Conservation (phyloP, 2,113 vertebrate species). For the Chaenogobius annularis region DNA sequence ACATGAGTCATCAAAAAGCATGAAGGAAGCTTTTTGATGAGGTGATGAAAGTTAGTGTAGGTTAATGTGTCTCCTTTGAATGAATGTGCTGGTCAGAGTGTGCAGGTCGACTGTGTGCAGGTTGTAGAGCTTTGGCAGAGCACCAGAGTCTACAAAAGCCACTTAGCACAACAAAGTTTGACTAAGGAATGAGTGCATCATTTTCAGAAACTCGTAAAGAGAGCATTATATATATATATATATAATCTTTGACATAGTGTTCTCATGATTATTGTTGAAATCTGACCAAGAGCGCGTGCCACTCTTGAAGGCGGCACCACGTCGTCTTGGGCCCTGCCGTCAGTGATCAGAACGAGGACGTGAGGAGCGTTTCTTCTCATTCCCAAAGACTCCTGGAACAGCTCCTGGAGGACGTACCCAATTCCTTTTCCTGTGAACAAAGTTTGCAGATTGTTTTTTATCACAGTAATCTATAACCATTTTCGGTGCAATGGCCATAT, state of each 20-base stretch:
- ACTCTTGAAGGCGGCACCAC: constrained; percentile 81
- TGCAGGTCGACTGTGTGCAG: no score
- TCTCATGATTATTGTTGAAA: not conserved
- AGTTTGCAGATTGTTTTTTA: not conserved
- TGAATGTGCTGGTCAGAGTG: no score
- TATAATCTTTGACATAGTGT: not conserved
- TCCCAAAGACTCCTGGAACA: constrained; percentile 83
- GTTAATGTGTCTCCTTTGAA: no score
- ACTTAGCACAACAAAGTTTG: no score
- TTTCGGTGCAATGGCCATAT: not conserved
- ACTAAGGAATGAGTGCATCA: no score
- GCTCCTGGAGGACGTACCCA: constrained; percentile 80
- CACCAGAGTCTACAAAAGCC: no score
- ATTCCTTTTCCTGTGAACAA: constrained; percentile 81
- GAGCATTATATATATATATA: no score
- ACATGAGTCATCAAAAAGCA: no score
- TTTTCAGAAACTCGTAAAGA: no score
- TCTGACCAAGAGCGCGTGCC: constrained; percentile 81
- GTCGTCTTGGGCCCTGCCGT: constrained; percentile 86
- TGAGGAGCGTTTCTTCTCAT: constrained; percentile 82
- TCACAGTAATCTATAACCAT: not conserved
- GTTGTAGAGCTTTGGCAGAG: no score
- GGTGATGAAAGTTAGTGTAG: no score
- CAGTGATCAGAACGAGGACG: constrained; percentile 83
- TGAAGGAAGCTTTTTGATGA: no score